phyloP scores from a whole-genome alignment of 2,113 vertebrate species.

The Mystacornis crossleyi region DNA sequence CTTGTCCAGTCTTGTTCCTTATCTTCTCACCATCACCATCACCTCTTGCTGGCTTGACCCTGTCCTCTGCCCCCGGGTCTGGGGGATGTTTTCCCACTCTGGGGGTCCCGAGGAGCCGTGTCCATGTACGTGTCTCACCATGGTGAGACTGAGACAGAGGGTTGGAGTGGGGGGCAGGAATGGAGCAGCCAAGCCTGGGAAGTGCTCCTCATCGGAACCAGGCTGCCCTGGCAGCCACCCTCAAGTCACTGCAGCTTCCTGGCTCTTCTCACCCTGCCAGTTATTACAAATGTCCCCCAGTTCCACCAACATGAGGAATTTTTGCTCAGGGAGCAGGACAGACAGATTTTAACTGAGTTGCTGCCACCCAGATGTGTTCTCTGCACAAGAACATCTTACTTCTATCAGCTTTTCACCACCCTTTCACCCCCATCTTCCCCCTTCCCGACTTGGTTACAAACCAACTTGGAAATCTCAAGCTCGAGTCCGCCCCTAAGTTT shows the following conservation, averaged over 20 bases:
- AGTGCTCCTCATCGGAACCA: background rate
- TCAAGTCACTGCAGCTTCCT: background rate
- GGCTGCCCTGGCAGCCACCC: background rate
- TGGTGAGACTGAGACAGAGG: rapidly evolving
- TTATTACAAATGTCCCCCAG: rapidly evolving
- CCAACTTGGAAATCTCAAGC: background rate
- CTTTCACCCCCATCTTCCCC: background rate
- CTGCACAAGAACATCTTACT: background rate
- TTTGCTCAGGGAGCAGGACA: background rate
- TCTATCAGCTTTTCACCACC: background rate
- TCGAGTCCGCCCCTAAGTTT: background rate
- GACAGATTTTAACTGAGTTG: background rate
- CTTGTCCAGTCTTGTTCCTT: background rate
- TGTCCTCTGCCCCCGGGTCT: background rate
- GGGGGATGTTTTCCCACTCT: background rate
- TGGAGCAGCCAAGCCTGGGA: background rate
- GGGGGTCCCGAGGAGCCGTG: rapidly evolving
- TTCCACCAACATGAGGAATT: rapidly evolving
- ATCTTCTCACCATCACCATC: background rate
- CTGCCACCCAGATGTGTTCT: background rate
- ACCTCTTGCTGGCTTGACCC: background rate
- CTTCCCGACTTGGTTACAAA: background rate
- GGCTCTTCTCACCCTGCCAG: background rate
- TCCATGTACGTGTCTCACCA: background rate
- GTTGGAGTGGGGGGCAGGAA: background rate